phyloP scores from a whole-genome alignment of 92 coral and sea anemone genomes.

The Parazoanthus swiftii region DNA sequence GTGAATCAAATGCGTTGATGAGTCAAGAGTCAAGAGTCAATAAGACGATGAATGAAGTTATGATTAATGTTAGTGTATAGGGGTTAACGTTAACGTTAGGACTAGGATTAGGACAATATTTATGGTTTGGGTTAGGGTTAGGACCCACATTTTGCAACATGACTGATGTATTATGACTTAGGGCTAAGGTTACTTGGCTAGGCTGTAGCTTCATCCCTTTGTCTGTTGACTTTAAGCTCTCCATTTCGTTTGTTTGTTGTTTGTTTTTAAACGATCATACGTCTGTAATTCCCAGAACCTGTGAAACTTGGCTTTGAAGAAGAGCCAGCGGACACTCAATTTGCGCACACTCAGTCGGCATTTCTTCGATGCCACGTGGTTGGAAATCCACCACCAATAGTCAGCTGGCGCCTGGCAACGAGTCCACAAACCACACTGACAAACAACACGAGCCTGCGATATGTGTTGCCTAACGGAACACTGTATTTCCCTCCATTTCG shows the following conservation, averaged over 20 bases:
- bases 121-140: too few species aligned
- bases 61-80: too few species aligned
- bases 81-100: too few species aligned
- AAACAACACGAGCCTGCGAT: constrained; percentile 77
- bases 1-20: too few species aligned
- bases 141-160: neutral
- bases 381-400: constrained; percentile 65
- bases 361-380: constrained; percentile 75
- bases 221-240: neutral
- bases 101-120: too few species aligned
- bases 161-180: too few species aligned
- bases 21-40: too few species aligned
- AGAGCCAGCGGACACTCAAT: constrained; percentile 92
- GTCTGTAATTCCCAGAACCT: constrained; percentile 56
- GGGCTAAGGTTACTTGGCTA: neutral
- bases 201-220: neutral
- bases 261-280: neutral
- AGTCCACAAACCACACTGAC: constrained; percentile 42
- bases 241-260: neutral
- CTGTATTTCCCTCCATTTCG: constrained; percentile 89
- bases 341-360: constrained; percentile 88
- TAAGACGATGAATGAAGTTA: too few species aligned
- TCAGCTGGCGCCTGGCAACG: constrained; percentile 76
- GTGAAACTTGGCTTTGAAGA: constrained; percentile 79
- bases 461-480: constrained; percentile 80